phyloP scores from a whole-genome alignment of 2,797 vertebrate genomes.

The Telmatherina bonti region DNA sequence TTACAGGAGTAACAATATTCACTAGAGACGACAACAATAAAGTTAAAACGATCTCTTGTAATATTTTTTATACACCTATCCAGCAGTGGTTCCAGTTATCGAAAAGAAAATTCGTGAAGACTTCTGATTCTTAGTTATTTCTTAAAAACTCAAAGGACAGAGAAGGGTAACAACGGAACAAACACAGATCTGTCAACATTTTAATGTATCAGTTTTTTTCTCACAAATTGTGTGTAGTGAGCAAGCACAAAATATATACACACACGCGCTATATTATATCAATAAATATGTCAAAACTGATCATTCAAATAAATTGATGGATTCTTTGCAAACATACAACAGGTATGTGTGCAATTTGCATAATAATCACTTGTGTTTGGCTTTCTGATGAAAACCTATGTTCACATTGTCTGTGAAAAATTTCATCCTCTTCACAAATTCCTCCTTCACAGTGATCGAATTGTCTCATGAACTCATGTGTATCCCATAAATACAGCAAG shows the following conservation, averaged over 20 bases:
- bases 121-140: not conserved
- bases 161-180: not conserved
- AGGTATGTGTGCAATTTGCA: slow-evolving; percentile 5
- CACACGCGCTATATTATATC: too few species aligned
- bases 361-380: not conserved
- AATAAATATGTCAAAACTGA: too few species aligned
- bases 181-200: slow-evolving; percentile 51
- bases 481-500: not conserved
- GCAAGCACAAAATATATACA: not conserved
- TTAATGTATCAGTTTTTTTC: slow-evolving; percentile 33
- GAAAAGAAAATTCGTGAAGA: slow-evolving; percentile 13
- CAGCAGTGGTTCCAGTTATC: slow-evolving; percentile 20
- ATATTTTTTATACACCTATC: slow-evolving; percentile 26
- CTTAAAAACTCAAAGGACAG: slow-evolving; percentile 14
- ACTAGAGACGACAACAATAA: slow-evolving; percentile 5
- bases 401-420: not conserved
- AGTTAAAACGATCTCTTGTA: slow-evolving; percentile 14
- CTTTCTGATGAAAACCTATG: slow-evolving; percentile 1
- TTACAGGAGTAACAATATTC: slow-evolving; percentile 35
- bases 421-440: not conserved
- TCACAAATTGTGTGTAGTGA: too few species aligned
- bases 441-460: not conserved
- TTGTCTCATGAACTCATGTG: not conserved
- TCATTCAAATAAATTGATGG: not conserved
- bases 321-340: not conserved